Evolutionary conservation across 2,797 vertebrate genomes (phyloP).

Genomic region (Erpetoichthys calabaricus): DNA sequence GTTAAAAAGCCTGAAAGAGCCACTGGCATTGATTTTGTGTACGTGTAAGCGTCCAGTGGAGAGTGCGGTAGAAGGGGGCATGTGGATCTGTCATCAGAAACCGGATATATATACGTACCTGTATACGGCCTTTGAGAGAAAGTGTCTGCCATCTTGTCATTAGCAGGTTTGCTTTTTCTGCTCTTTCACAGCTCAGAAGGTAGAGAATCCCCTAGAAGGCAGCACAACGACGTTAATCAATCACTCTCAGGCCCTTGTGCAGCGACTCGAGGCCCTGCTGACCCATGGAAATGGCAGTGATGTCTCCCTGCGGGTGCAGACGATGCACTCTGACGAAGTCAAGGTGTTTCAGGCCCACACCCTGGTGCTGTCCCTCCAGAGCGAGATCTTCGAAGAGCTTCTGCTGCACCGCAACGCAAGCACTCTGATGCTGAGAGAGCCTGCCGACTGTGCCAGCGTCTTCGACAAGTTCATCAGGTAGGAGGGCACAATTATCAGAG

Average conservation of each 20-base stretch:
- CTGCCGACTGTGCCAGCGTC: slow-evolving; percentile 50
- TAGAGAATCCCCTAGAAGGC: slow-evolving; percentile 46
- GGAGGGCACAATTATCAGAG: not conserved
- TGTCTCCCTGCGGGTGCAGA: slow-evolving; percentile 64
- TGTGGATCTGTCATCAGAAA: no score
- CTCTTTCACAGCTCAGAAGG: slow-evolving; percentile 59
- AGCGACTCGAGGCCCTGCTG: slow-evolving; percentile 71
- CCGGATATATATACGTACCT: no score
- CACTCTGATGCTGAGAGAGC: slow-evolving; percentile 55
- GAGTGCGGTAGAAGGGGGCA: no score
- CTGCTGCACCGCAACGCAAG: slow-evolving; percentile 54
- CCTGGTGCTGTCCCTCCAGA: slow-evolving; percentile 77
- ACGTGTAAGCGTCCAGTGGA: no score
- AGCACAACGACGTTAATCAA: slow-evolving; percentile 57
- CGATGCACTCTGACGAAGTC: slow-evolving; percentile 65
- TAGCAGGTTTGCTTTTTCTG: no score
- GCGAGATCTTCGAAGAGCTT: slow-evolving; percentile 59
- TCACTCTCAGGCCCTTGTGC: slow-evolving; percentile 75
- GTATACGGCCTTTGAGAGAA: no score
- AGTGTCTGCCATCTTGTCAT: no score
- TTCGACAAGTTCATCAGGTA: slow-evolving; percentile 88
- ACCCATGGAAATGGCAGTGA: slow-evolving; percentile 69
- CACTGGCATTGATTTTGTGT: no score
- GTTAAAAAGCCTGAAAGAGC: no score
- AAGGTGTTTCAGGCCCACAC: slow-evolving; percentile 75